Evolutionary conservation across 2,797 vertebrate genomes (phyloP), one percentile per base, ranked within the genome.

Genomic region (Garrulus glandarius): DNA sequence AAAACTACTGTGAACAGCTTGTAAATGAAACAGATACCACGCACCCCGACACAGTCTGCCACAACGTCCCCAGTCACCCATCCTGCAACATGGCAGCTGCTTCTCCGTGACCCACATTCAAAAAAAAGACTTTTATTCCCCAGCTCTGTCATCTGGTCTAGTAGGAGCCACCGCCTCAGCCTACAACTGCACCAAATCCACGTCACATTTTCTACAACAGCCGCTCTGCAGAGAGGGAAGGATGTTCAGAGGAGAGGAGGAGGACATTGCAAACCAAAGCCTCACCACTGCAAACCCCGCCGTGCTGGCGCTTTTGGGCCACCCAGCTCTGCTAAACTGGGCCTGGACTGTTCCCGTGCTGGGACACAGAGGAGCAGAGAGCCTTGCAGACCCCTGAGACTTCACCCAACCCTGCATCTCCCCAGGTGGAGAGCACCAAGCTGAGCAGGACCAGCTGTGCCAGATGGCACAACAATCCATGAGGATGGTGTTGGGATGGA

Each of bases 181-280:
- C 80, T 15, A 13, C 44, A 36, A 9, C 8, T 15, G 41, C 13
- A 59, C 11, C 64, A 59, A 74, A 83, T 11, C 26, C 77, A 53
- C 3, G 5, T 3, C 8, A 32, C 0, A 0, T 41, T 53, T 71
- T 24, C 55, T 32, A 39, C 46, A 27, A 13, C 19, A 57, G 86
- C 50, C 64, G 44, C 77, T 70, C 34, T 46, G 41, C 4, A 67
- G 43, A 49, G 67, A 56, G 64, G 50, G 52, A n/a, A 34, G 55
- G 57, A 29, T 29, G 41, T 15, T 53, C 39, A 19, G 29, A 74
- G 47, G 70, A 64, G 32, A 30, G 2, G 9, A 30, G 2, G 8
- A 68, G 76, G 50, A 36, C 27, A 4, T 0, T 15, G 34, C 55
- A 77, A 78, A 65, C 23, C 61, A 83, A 60, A 69, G 18, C 43